Evolutionary conservation across 1,140 invertebrate species (phyloP).

Genomic region (Brachionus asplanchnoidis): DNA sequence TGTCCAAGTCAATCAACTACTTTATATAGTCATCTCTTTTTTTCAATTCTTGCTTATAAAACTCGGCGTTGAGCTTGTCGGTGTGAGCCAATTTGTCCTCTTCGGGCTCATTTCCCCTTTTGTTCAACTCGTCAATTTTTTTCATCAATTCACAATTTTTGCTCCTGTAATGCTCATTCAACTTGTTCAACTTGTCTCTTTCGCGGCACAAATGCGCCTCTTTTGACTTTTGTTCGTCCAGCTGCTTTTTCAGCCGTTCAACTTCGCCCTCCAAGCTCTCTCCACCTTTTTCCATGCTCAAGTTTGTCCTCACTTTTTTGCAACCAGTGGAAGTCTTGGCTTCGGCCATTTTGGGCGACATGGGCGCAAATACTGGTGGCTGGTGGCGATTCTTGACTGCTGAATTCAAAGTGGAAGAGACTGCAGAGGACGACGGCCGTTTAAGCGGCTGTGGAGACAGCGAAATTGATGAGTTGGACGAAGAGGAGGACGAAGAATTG

Average conservation of each 20-base stretch:
- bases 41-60: constrained; percentile 26
- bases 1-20: not conserved
- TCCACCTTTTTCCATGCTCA: too few species aligned
- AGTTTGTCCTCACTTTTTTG: too few species aligned
- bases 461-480: not conserved
- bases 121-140: not conserved
- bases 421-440: not conserved
- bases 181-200: not conserved
- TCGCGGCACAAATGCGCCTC: not conserved
- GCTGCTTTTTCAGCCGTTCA: not conserved
- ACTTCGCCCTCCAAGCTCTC: not conserved
- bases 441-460: not conserved
- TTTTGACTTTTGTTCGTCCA: not conserved
- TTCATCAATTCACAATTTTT: not conserved
- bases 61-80: not conserved
- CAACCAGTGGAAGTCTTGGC: too few species aligned
- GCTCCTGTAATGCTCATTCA: not conserved
- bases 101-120: not conserved
- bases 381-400: not conserved
- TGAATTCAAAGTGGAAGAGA: constrained; percentile 7
- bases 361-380: not conserved
- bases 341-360: not conserved
- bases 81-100: not conserved
- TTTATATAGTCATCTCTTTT: constrained; percentile 39
- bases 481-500: not conserved